Evolutionary conservation across 92 coral and sea anemone species (phyloP).

Genomic region (Phenganax subtilis): DNA sequence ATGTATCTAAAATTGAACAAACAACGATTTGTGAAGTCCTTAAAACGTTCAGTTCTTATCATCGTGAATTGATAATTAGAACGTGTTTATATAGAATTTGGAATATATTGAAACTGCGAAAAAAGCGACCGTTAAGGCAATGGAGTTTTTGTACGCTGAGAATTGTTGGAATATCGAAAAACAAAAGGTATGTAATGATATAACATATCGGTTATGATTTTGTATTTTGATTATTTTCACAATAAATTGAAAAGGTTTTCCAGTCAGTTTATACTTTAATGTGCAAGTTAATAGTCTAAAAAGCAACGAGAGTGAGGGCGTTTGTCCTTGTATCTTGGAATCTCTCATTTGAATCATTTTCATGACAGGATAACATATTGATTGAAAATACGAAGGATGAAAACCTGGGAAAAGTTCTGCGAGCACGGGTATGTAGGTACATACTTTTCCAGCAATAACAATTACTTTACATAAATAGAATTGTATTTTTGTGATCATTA

Average conservation of each 20-base stretch:
- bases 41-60: not conserved
- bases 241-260: too few species aligned
- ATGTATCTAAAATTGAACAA: not conserved
- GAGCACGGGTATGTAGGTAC: conserved; percentile 55
- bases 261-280: too few species aligned
- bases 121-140: conserved; percentile 15
- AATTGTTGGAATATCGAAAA: conserved; percentile 21
- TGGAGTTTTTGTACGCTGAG: conserved; percentile 30
- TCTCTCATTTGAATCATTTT: not conserved
- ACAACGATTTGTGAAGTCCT: not conserved
- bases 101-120: conserved; percentile 20
- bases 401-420: conserved; percentile 58
- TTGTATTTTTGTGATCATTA: too few species aligned
- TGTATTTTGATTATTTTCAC: too few species aligned
- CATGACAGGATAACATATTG: conserved; percentile 24
- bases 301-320: not conserved
- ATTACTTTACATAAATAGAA: too few species aligned
- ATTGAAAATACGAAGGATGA: conserved; percentile 34
- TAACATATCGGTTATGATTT: not conserved
- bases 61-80: not conserved
- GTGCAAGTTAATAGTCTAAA: too few species aligned
- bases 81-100: conserved; percentile 13
- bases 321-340: not conserved
- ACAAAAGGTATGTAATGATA: conserved; percentile 15
- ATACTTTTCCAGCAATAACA: not conserved